Evolutionary conservation across 2,113 vertebrate genomes (phyloP).

Genomic region (Muntiacus reevesi): DNA sequence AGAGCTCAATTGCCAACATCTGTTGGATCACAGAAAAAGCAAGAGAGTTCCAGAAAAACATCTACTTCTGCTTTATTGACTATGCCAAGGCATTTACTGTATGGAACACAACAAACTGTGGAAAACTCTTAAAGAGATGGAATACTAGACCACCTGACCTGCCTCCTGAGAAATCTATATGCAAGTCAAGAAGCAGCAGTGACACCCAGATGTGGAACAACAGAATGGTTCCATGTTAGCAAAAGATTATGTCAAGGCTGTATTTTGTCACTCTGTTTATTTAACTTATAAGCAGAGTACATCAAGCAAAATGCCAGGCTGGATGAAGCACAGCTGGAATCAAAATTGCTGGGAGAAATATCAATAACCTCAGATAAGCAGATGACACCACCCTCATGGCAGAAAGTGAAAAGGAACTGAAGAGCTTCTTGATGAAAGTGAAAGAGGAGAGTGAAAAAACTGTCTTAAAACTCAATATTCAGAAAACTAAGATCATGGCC

Average conservation of each 20-base stretch:
- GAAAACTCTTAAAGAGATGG: neutral
- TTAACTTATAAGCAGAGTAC: neutral
- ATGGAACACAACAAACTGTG: neutral
- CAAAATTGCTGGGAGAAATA: neutral
- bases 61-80: neutral
- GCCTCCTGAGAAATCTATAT: neutral
- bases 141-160: neutral
- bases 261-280: neutral
- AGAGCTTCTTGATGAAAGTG: neutral
- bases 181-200: neutral
- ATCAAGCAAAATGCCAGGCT: neutral
- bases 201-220: neutral
- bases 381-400: neutral
- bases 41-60: neutral
- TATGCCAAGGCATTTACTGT: neutral
- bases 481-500: neutral
- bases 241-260: neutral
- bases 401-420: neutral
- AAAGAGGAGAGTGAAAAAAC: neutral
- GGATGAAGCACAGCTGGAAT: neutral
- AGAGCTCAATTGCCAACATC: neutral
- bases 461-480: neutral
- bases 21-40: neutral
- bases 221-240: neutral
- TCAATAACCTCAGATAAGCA: neutral